Conservation (phyloP, 2,113 vertebrate genomes). For the Scomber scombrus region DNA sequence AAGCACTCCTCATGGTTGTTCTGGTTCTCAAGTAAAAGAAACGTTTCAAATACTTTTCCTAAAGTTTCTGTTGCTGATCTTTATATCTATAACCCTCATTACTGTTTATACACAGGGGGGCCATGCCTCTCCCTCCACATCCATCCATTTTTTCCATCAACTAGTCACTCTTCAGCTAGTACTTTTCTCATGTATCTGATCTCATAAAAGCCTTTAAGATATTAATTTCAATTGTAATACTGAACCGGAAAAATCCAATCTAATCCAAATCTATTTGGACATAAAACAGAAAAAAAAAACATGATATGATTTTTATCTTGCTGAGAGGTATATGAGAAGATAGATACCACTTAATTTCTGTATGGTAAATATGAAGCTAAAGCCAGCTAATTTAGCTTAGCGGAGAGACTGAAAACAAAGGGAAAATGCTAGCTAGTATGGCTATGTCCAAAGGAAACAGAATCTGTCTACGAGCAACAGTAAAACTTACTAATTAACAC, state of each 20-base stretch:
- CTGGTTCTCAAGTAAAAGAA: conserved; percentile 38
- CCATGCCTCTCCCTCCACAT: not conserved
- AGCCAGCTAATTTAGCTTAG: too few relatives aligned
- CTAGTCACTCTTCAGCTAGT: not conserved
- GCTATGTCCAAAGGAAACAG: too few relatives aligned
- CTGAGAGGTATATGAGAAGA: too few relatives aligned
- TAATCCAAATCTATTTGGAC: not conserved
- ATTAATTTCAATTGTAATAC: not conserved
- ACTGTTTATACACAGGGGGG: conserved; percentile 47
- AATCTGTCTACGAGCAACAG: too few relatives aligned
- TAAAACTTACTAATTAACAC: too few relatives aligned
- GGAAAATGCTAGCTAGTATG: too few relatives aligned
- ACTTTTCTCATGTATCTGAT: conserved; percentile 6
- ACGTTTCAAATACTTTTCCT: conserved; percentile 52
- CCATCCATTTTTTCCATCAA: not conserved
- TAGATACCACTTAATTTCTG: too few relatives aligned
- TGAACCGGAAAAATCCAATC: not conserved
- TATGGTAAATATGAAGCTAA: too few relatives aligned
- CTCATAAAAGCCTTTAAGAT: conserved; percentile 1
- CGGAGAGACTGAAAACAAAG: too few relatives aligned
- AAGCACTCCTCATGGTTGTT: conserved; percentile 27
- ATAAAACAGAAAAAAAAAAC: not conserved
- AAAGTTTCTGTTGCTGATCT: conserved; percentile 40
- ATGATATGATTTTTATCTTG: too few relatives aligned
- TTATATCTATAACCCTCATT: conserved; percentile 36